Conservation (phyloP, 2,113 vertebrate genomes). For the Takifugu flavidus region DNA sequence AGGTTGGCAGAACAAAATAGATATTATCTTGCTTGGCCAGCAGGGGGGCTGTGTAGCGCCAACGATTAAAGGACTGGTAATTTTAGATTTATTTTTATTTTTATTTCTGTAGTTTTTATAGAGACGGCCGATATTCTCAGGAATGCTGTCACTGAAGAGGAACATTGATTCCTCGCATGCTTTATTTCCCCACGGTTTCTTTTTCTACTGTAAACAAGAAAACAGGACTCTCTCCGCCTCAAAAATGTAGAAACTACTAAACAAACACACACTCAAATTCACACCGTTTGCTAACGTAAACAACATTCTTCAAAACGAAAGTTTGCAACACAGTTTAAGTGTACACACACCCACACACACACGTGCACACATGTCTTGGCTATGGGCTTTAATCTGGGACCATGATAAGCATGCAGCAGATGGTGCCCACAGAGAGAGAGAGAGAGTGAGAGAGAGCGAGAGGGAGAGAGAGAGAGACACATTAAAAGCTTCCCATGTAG, state of each 20-base stretch:
- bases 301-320: slow-evolving; percentile 31
- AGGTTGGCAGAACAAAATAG: slow-evolving; percentile 40
- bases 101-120: too few relatives aligned
- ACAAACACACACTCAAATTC: slow-evolving; percentile 25
- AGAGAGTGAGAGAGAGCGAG: slow-evolving; percentile 48
- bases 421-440: slow-evolving; percentile 63
- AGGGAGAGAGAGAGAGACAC: slow-evolving; percentile 53
- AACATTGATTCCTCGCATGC: too few relatives aligned
- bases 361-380: slow-evolving; percentile 42
- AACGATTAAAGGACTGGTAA: too few relatives aligned
- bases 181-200: background rate
- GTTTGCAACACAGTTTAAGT: slow-evolving; percentile 14
- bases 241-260: slow-evolving; percentile 7
- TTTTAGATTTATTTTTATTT: too few relatives aligned
- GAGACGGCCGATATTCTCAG: too few relatives aligned
- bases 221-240: slow-evolving; percentile 1
- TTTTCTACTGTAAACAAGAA: slow-evolving; percentile 23
- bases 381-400: slow-evolving; percentile 61
- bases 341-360: slow-evolving; percentile 20
- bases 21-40: slow-evolving; percentile 36
- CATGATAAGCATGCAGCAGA: slow-evolving; percentile 68
- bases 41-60: slow-evolving; percentile 42
- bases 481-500: slow-evolving; percentile 72
- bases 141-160: too few relatives aligned
- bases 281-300: slow-evolving; percentile 23